These are phyloP conservation scores for Globia sparganii DNA, from an alignment of 2,888 invertebrate species.

Conservation along the genomic window DNA sequence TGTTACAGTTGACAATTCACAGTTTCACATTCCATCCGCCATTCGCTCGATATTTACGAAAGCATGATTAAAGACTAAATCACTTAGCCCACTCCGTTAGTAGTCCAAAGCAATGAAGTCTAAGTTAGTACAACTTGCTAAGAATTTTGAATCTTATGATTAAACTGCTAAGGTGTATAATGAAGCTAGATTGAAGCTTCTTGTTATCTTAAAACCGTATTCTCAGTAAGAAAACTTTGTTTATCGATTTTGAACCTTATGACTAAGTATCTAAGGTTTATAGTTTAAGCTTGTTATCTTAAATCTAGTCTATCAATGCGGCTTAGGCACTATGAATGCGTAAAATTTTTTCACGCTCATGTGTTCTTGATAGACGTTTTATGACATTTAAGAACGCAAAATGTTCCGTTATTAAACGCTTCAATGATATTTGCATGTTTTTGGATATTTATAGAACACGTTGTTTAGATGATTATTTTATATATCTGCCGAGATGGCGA, in stretches of 20 bases:
- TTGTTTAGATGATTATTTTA: conserved; percentile 13
- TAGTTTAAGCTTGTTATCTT: conserved; percentile 16
- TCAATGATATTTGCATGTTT: conserved; percentile 45
- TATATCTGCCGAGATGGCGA: background rate
- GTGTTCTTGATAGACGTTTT: conserved; percentile 36
- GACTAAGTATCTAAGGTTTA: background rate
- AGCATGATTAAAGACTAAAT: conserved; percentile 56
- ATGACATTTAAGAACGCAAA: conserved; percentile 40
- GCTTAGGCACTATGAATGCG: conserved; percentile 35
- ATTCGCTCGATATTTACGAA: conserved; percentile 51
- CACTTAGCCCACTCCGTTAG: conserved; percentile 43
- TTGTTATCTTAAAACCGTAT: conserved; percentile 28
- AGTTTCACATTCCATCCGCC: conserved; percentile 53
- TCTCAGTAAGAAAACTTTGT: background rate
- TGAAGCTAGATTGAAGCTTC: background rate
- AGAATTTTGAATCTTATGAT: conserved; percentile 18
- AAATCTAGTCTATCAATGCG: conserved; percentile 27
- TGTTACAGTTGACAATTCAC: conserved; percentile 25
- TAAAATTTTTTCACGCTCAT: conserved; percentile 45
- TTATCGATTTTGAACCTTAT: conserved; percentile 28
- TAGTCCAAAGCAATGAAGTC: conserved; percentile 44
- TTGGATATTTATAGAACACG: conserved; percentile 6
- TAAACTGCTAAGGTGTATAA: background rate
- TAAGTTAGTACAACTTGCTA: conserved; percentile 1
- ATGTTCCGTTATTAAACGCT: conserved; percentile 42